phyloP scores from a whole-genome alignment of 1,140 invertebrate genomes.

The Drosophila melanica region DNA sequence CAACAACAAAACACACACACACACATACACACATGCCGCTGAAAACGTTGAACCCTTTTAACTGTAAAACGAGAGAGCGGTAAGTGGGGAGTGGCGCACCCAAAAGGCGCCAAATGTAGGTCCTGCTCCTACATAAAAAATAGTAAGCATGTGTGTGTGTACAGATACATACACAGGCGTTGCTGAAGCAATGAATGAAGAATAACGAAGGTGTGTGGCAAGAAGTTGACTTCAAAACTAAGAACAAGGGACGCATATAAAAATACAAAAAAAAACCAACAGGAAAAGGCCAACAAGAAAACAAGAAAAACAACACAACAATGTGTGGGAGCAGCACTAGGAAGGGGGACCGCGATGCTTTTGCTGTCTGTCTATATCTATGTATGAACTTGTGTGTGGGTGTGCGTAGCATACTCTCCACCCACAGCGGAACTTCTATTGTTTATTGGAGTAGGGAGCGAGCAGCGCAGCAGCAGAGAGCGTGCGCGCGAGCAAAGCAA shows the following conservation, averaged over 20 bases:
- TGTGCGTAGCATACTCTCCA: slow-evolving; percentile 48
- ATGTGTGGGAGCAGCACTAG: slow-evolving; percentile 50
- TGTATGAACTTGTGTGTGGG: slow-evolving; percentile 9
- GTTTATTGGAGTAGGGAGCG: slow-evolving; percentile 58
- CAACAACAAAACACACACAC: slow-evolving; percentile 17
- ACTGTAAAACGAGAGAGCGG: slow-evolving; percentile 25
- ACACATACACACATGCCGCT: slow-evolving; percentile 1
- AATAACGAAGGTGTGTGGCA: slow-evolving; percentile 32
- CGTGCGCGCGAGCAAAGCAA: slow-evolving; percentile 56
- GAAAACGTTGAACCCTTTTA: slow-evolving; percentile 39
- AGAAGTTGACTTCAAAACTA: slow-evolving; percentile 44
- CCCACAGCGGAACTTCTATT: slow-evolving; percentile 67
- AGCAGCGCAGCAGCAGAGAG: slow-evolving; percentile 44
- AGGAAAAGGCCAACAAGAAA: slow-evolving; percentile 60
- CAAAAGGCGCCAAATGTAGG: slow-evolving; percentile 57
- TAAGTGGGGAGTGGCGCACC: slow-evolving; percentile 29
- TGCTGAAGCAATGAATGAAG: slow-evolving; percentile 42
- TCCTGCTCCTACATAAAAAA: slow-evolving; percentile 22
- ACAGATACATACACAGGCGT: slow-evolving; percentile 20
- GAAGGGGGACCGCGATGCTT: slow-evolving; percentile 34
- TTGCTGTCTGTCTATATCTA: slow-evolving; percentile 43
- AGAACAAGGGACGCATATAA: slow-evolving; percentile 49
- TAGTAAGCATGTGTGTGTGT: neutral
- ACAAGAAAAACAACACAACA: slow-evolving; percentile 63
- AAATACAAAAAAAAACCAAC: slow-evolving; percentile 53